Evolutionary conservation across 2,113 vertebrate genomes (phyloP).

Genomic region (Callionymus lyra): DNA sequence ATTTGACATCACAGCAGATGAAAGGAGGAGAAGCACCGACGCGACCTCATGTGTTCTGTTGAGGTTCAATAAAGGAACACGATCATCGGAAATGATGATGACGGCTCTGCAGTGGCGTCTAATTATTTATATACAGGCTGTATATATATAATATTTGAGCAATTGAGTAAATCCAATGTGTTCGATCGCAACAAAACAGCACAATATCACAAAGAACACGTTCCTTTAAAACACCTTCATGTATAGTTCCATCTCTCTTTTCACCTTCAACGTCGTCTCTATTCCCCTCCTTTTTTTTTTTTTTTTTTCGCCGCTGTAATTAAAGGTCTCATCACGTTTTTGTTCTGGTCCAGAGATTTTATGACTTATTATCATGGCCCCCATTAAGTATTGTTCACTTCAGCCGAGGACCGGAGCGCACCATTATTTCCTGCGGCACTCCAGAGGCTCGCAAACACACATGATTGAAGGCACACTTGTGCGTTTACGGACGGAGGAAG

Average conservation of each 20-base stretch:
- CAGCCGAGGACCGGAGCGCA: conserved; percentile 51
- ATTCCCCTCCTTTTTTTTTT: neutral
- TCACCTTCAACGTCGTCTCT: conserved; percentile 12
- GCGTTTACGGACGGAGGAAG: conserved; percentile 2
- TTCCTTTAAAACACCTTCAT: no score
- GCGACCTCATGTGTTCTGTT: no score
- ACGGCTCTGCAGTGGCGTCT: no score
- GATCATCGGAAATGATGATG: no score
- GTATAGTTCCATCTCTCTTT: conserved; percentile 2
- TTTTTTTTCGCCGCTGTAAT: conserved; percentile 19
- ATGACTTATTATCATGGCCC: conserved; percentile 64
- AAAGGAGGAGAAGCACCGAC: no score
- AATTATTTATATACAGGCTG: no score
- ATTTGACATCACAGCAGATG: no score
- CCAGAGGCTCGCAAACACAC: conserved; percentile 12
- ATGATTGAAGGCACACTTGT: conserved; percentile 1
- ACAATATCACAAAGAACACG: no score
- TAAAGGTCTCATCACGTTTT: conserved; percentile 56
- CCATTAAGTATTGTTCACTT: conserved; percentile 66
- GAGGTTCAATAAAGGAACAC: no score
- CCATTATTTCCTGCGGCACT: conserved; percentile 41
- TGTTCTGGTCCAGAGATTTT: conserved; percentile 65
- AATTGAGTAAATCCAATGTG: no score
- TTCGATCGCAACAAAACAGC: no score
- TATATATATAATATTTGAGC: no score